These are phyloP conservation scores for Chionis minor DNA, from an alignment of 2,113 vertebrate genomes.

Conservation along the genomic window DNA sequence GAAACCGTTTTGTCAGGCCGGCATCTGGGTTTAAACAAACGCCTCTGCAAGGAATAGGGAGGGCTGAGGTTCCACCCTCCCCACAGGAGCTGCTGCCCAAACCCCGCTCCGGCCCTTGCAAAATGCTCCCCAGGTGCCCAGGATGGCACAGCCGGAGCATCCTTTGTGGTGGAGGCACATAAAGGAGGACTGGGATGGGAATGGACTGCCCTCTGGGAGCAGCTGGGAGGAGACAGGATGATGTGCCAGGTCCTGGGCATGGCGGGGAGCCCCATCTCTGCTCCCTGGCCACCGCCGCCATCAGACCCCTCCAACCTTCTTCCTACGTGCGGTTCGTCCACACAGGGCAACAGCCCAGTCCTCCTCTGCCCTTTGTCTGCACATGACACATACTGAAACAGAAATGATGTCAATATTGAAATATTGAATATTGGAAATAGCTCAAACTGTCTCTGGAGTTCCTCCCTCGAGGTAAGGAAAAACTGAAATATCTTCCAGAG, in stretches of 20 bases:
- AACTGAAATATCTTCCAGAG: not conserved
- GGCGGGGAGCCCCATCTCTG: not conserved
- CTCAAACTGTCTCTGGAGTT: conserved; percentile 7
- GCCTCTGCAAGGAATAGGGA: not conserved
- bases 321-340: accelerated
- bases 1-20: not conserved
- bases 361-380: not conserved
- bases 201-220: accelerated
- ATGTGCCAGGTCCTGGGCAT: not conserved
- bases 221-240: not conserved
- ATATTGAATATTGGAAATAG: not conserved
- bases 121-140: accelerated
- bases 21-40: not conserved
- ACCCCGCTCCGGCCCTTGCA: not conserved
- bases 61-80: not conserved
- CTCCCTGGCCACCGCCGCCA: accelerated
- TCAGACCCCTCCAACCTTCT: not conserved
- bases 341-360: accelerated
- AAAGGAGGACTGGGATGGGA: not conserved
- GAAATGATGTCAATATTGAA: not conserved
- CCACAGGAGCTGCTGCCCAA: not conserved
- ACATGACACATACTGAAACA: not conserved
- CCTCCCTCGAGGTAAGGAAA: not conserved
- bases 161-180: accelerated
- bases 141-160: not conserved